phyloP scores from a whole-genome alignment of 2,797 vertebrate genomes.

The Bradypodion ventrale region DNA sequence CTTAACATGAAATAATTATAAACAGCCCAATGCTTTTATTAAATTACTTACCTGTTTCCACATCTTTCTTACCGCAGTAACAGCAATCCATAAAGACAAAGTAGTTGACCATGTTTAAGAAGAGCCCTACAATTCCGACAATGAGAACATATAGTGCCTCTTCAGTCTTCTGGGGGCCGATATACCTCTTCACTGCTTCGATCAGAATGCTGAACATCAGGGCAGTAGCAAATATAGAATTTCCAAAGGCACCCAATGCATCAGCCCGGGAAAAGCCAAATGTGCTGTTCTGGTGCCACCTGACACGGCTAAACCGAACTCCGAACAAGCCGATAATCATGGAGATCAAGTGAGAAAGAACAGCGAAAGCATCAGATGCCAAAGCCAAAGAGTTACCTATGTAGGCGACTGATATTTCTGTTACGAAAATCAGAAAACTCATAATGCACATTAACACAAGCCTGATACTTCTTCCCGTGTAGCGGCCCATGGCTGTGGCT shows the following conservation, averaged over 20 bases:
- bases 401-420: constrained; percentile 66
- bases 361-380: constrained; percentile 76
- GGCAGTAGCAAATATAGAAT: constrained; percentile 75
- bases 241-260: constrained; percentile 78
- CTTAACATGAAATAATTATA: not conserved
- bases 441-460: constrained; percentile 72
- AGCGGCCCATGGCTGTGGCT: constrained; percentile 74
- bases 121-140: constrained; percentile 69
- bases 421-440: constrained; percentile 63
- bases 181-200: constrained; percentile 76
- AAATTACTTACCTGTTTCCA: constrained; percentile 70
- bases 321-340: constrained; percentile 73
- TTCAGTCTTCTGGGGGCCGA: constrained; percentile 76
- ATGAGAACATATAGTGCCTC: constrained; percentile 63
- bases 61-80: constrained; percentile 47
- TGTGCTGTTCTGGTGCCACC: constrained; percentile 67
- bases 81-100: constrained; percentile 80
- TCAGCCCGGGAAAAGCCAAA: constrained; percentile 76
- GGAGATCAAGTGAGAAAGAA: constrained; percentile 77
- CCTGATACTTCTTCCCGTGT: constrained; percentile 71
- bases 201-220: constrained; percentile 78
- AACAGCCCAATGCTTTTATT: not conserved
- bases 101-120: constrained; percentile 75
- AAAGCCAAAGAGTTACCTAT: constrained; percentile 77
- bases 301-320: constrained; percentile 62